phyloP scores from a whole-genome alignment of 2,888 invertebrate genomes.

The Brachyopa scutellaris region DNA sequence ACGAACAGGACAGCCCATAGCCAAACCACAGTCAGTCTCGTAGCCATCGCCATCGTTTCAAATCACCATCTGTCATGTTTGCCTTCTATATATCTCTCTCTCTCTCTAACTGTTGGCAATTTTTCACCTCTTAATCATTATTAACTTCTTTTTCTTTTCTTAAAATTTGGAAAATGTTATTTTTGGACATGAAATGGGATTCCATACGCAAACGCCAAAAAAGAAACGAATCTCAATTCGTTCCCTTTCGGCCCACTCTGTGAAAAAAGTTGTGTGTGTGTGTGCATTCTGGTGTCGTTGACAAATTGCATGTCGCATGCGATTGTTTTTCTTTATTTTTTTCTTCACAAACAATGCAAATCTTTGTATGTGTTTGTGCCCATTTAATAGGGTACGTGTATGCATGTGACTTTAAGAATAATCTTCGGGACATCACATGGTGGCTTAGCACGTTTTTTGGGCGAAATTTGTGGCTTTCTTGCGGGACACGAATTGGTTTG shows the following conservation, averaged over 20 bases:
- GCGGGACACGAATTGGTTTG: conserved; percentile 55
- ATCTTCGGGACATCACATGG: conserved; percentile 12
- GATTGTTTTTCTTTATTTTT: conserved; percentile 26
- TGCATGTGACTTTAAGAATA: neutral
- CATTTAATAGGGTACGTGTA: too few relatives aligned
- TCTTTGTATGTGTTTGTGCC: neutral
- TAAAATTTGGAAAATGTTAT: conserved; percentile 51
- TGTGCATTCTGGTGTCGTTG: conserved; percentile 46
- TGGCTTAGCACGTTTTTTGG: conserved; percentile 3
- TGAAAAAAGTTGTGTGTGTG: conserved; percentile 2
- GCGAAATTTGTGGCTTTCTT: conserved; percentile 17
- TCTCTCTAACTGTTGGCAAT: conserved; percentile 33
- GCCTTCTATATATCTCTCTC: neutral
- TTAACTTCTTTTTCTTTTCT: conserved; percentile 28
- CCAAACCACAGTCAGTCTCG: neutral
- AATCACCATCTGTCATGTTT: conserved; percentile 50
- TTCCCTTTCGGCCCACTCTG: neutral
- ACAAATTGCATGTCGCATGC: conserved; percentile 60
- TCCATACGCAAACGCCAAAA: conserved; percentile 15
- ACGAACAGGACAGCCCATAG: neutral
- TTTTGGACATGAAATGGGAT: conserved; percentile 45
- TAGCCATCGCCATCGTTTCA: conserved; percentile 10
- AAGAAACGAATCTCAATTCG: neutral
- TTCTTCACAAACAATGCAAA: conserved; percentile 1
- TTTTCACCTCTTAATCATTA: conserved; percentile 66